Base-by-base conservation (phyloP, 2,113 vertebrate genomes). In the Ranitomeya imitator region DNA sequence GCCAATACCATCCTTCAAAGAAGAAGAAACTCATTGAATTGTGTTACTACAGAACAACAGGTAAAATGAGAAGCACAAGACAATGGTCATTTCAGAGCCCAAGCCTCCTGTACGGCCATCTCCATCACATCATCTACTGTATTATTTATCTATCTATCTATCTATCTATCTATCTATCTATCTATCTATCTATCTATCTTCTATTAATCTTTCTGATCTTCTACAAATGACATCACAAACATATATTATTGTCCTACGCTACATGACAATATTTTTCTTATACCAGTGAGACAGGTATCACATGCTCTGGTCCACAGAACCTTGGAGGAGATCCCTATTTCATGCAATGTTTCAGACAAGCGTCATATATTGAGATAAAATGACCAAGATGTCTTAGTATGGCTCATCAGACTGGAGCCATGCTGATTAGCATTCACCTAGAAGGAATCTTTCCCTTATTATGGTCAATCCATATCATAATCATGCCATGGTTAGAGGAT, bases 391-490 rank as follows among this genome's bases (percentile, higher is more conserved):
- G 18, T 8, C 67, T 71, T 26, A 55, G 79, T 31, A 74, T 37
- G 59, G 80, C 86, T 69, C 37, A 84, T n/a, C n/a, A n/a, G n/a
- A 23, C 59, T n/a, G 67, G n/a, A 78, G 69, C 87, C 26, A 77
- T 67, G 6, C 69, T 84, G 59, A 89, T 84, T 85, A 67, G 74
- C 59, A 89, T 89, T 89, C 73, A 88, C 73, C 14, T 37, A 63
- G 51, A 31, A 10, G 16, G 76, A 85, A 13, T 9, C 15, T 73
- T 52, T 57, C 54, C 0, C 77, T 63, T 63, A 9, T 67, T 55
- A 51, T 76, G 80, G 87, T 21, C 63, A 82, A 87, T 18, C 13
- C n/a, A 23, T 77, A 26, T 54, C 71, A 78, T 77, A 45, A 0
- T 31, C 11, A 65, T 3, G 21, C 31, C 61, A 57, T 74, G 9